Evolutionary conservation across 2,888 invertebrate species (phyloP), one percentile per base, ranked within the genome.

Genomic region (Drosophila engyochracea): DNA sequence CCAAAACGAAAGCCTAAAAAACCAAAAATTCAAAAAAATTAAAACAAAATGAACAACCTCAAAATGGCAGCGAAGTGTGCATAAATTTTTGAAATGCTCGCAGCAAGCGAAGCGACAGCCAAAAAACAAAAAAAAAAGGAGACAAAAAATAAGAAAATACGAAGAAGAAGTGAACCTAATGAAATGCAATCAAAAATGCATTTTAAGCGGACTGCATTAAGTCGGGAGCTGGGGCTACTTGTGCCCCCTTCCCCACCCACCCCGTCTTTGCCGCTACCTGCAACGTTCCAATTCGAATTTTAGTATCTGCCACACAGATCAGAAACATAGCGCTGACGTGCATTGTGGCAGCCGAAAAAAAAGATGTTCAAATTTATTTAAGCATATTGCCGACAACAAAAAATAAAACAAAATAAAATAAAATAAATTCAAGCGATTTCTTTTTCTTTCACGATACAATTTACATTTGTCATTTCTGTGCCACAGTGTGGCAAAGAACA

Each of bases 171-270:
- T 61, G 39, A 75, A 74, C 71, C 74, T 87, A 90, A 87, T 86
- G 89, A 90, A 87, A 87, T 87, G 87, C 91, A 87, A 87, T 87
- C 89, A 90, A 86, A 89, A 89, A 83, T 76, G 89, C 79, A 89
- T 90, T 90, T 84, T 83, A 77, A 74, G 88, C 72, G 86, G 70
- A 79, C 76, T 87, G 88, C 88, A 85, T 86, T 90, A 87, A 88
- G 81, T 79, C 67, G 68, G 75, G 60, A 78, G 76, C 57, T 57
- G 80, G n/a, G 31, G 67, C 37, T 72, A 53, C 30, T 44, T 35
- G 39, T 31, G 16, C 6, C 6, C 1, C 5, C 22, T 3, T 6
- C 1, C 22, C 7, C 44, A 22, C 22, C 47, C 22, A 2, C 4
- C 7, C 47, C 47, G 22, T 22, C 6, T 30, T 6, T 37, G 12